Evolutionary conservation across 1,140 invertebrate genomes (phyloP).

Genomic region (Scylla paramamosain): DNA sequence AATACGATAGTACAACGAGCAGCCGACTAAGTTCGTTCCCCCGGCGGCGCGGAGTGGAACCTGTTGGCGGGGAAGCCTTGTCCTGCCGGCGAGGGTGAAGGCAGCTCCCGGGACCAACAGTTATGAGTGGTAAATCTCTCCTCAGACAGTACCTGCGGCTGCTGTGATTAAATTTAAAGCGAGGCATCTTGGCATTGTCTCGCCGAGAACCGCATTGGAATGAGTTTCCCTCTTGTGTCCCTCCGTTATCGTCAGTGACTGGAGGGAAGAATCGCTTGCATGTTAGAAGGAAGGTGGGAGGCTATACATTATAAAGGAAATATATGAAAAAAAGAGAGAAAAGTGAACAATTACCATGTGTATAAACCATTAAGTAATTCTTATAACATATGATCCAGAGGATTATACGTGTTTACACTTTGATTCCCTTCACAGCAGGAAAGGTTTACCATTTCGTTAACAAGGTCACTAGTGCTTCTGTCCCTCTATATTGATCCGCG

Average conservation of each 20-base stretch:
- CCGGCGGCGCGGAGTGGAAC: background rate
- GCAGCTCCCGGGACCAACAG: background rate
- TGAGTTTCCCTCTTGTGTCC: too few species aligned
- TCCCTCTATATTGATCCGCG: background rate
- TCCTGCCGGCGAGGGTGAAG: background rate
- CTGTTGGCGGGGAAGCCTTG: background rate
- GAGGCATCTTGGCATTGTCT: background rate
- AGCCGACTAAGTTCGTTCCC: background rate
- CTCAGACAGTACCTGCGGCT: background rate
- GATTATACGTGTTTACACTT: background rate
- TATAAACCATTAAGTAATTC: too few species aligned
- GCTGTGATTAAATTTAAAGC: conserved; percentile 13
- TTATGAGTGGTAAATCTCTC: background rate
- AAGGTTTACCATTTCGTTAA: background rate
- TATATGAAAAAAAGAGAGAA: too few species aligned
- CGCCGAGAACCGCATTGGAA: too few species aligned
- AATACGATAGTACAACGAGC: background rate
- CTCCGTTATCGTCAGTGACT: too few species aligned
- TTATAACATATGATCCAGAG: too few species aligned
- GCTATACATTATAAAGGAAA: too few species aligned
- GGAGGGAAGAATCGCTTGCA: too few species aligned
- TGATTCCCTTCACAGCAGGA: background rate
- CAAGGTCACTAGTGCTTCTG: background rate
- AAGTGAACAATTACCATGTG: too few species aligned
- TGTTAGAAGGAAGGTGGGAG: too few species aligned